phyloP scores from a whole-genome alignment of 1,140 invertebrate species.

The Mamestra configurata region DNA sequence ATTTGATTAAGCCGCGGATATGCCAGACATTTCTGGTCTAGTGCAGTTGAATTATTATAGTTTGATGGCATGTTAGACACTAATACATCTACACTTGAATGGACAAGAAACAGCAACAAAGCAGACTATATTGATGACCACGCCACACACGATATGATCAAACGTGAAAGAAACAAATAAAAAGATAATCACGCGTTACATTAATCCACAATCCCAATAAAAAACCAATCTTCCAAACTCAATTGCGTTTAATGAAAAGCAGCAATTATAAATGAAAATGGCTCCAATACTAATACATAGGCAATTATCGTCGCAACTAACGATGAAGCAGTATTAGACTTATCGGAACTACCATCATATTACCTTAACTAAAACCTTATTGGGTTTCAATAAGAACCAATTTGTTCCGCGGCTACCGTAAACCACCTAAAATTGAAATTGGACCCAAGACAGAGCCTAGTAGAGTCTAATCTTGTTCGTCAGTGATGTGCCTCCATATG shows the following conservation, averaged over 20 bases:
- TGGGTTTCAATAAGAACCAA: slow-evolving; percentile 48
- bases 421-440: slow-evolving; percentile 11
- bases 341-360: slow-evolving; percentile 45
- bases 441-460: slow-evolving; percentile 33
- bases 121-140: background rate
- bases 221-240: slow-evolving; percentile 34
- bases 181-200: slow-evolving; percentile 22
- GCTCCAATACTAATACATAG: slow-evolving; percentile 49
- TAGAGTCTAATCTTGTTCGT: slow-evolving; percentile 27
- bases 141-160: slow-evolving; percentile 21
- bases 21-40: slow-evolving; percentile 40
- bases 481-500: slow-evolving; percentile 62
- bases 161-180: slow-evolving; percentile 23
- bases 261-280: slow-evolving; percentile 43
- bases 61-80: slow-evolving; percentile 33
- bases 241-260: slow-evolving; percentile 43
- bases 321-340: slow-evolving; percentile 43
- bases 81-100: slow-evolving; percentile 39
- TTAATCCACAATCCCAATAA: slow-evolving; percentile 26
- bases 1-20: slow-evolving; percentile 30
- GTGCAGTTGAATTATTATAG: slow-evolving; percentile 32
- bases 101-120: slow-evolving; percentile 12
- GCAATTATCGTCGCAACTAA: slow-evolving; percentile 48
- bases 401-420: slow-evolving; percentile 46
- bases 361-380: slow-evolving; percentile 52